Evolutionary conservation across 2,888 invertebrate genomes (phyloP), one percentile per base, ranked within the genome.

Genomic region (Neoascia interrupta): DNA sequence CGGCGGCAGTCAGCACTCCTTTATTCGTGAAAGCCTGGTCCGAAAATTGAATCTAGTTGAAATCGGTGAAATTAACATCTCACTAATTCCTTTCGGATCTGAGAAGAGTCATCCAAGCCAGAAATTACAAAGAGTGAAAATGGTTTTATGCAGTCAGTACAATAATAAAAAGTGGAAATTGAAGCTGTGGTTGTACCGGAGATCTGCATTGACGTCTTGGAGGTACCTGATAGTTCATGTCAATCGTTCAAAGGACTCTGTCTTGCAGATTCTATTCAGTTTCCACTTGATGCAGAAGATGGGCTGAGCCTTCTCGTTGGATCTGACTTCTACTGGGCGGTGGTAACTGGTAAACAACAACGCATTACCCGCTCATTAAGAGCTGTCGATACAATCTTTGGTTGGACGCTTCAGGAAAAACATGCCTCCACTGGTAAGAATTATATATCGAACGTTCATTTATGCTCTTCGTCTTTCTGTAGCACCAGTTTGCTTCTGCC

Each of bases 71-170:
- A 21, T 58, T 1, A 43, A 16, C 18, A 19, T 58, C 8, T 26
- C n/a, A n/a, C 11, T 13, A 8, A 56, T 56, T n/a, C 56, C 56
- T 1, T 56, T 56, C n/a, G 51, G 36, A 10, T 47, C 26, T 13
- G 10, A 23, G 26, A 16, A 26, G 15, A 23, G 15, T 13, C 8
- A 13, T 11, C 34, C 34, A 5, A 18, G 18, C 11, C n/a, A 18
- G 10, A 18, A 31, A 16, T 31, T 51, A 18, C n/a, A 51, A 5
- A 51, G 23, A 16, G 49, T 51, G 19, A n/a, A 19, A n/a, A 19
- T 51, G 5, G 31, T 10, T 1, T 15, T 49, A 34, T n/a, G 6
- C 4, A 49, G 49, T 11, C 49, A 49, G 11, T 49, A 49, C 16
- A 18, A 28, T n/a, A 31, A 2, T 34, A 51, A 53, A 37, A 1